These are phyloP conservation scores for Ashinkailepas kermadecensis DNA, from an alignment of 2,888 invertebrate species.

Conservation along the genomic window DNA sequence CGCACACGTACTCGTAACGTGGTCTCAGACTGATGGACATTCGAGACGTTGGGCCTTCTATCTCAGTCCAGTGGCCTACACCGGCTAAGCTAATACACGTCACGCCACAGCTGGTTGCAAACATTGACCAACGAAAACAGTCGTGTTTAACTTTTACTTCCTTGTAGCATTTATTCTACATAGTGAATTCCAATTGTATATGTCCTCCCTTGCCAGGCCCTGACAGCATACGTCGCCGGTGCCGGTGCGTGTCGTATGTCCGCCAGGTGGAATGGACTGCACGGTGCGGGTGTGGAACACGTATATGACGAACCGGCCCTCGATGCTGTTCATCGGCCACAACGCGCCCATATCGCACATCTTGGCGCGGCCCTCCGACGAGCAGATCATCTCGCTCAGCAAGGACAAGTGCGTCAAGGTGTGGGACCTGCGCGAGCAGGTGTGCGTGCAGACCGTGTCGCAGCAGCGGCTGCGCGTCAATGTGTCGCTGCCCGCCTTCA, in stretches of 20 bases:
- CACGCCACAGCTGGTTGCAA: no score
- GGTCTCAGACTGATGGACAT: no score
- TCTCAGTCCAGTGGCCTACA: no score
- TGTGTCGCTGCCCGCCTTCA: background rate
- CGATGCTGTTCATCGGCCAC: constrained; percentile 58
- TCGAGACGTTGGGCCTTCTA: no score
- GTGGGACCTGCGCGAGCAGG: constrained; percentile 62
- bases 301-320: constrained; percentile 61
- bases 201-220: no score
- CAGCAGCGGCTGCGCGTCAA: constrained; percentile 11
- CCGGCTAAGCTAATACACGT: no score
- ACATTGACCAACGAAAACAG: no score
- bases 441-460: constrained; percentile 55
- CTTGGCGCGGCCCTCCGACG: constrained; percentile 57
- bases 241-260: constrained; percentile 51
- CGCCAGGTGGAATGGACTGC: constrained; percentile 64
- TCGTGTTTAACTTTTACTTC: no score
- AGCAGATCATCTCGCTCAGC: constrained; percentile 61
- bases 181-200: no score
- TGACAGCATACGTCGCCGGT: constrained; percentile 41
- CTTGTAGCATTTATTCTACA: no score
- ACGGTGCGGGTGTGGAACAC: constrained; percentile 70
- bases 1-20: no score
- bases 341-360: constrained; percentile 59
- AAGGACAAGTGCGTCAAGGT: constrained; percentile 65